These are phyloP conservation scores for Octodon degus DNA, from an alignment of 2,113 vertebrate species.

Conservation along the genomic window DNA sequence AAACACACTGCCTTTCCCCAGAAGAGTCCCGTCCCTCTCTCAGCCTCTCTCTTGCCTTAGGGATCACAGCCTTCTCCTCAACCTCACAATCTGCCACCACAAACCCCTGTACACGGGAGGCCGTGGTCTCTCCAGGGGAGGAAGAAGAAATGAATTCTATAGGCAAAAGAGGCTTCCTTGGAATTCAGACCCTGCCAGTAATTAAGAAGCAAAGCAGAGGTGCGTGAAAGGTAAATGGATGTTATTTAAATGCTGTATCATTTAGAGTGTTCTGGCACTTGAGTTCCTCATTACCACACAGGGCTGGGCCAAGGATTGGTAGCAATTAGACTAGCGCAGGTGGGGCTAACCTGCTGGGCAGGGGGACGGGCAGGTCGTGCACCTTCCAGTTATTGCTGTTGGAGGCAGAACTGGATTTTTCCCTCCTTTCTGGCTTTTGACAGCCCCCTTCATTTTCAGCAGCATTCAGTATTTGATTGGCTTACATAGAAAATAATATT, in stretches of 20 bases:
- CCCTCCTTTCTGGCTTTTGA: constrained; percentile 41
- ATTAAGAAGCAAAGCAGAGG: constrained; percentile 79
- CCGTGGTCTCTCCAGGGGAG: constrained; percentile 64
- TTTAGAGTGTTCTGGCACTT: constrained; percentile 48
- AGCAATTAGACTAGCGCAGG: constrained; percentile 71
- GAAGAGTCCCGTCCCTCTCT: constrained; percentile 66
- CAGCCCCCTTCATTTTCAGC: constrained; percentile 66
- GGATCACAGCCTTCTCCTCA: constrained; percentile 78
- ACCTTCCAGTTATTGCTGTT: not conserved
- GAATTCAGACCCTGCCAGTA: constrained; percentile 75
- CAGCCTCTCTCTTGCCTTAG: constrained; percentile 70
- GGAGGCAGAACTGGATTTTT: not conserved
- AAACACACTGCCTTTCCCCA: not conserved
- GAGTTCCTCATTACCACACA: not conserved
- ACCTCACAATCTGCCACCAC: constrained; percentile 76
- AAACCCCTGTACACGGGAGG: constrained; percentile 53
- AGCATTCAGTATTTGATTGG: constrained; percentile 61
- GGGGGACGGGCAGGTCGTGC: not conserved
- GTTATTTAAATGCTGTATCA: constrained; percentile 69
- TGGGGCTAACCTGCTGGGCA: constrained; percentile 29
- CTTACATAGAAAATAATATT: constrained; percentile 66
- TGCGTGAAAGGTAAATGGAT: constrained; percentile 71
- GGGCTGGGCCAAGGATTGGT: not conserved
- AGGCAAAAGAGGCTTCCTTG: constrained; percentile 72
- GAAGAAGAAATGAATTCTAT: constrained; percentile 66